These are phyloP conservation scores for Plemyria rubiginata DNA, from an alignment of 2,888 invertebrate genomes.

Conservation along the genomic window DNA sequence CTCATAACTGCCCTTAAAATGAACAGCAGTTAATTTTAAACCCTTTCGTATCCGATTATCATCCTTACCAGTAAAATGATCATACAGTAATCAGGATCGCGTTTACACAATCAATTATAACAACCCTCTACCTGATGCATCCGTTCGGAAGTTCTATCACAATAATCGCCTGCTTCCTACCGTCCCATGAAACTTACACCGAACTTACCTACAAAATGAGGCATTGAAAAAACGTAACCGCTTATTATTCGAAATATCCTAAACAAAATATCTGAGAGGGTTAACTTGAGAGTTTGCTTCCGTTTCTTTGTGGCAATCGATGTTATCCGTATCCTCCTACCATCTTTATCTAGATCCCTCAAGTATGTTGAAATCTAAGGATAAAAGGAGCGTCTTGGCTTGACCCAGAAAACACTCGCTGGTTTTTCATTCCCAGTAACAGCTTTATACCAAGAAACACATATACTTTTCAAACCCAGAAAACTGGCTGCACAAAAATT, in stretches of 20 bases:
- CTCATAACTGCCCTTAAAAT: too few relatives aligned
- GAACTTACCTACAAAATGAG: slow-evolving; percentile 45
- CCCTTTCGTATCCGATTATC: slow-evolving; percentile 3
- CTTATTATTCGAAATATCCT: slow-evolving; percentile 70
- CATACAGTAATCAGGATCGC: slow-evolving; percentile 21
- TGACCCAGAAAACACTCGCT: background rate
- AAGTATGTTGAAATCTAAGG: background rate
- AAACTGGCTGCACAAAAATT: too few relatives aligned
- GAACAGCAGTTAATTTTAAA: background rate
- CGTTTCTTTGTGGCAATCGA: slow-evolving; percentile 55
- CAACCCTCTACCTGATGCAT: slow-evolving; percentile 67
- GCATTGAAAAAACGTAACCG: slow-evolving; percentile 65
- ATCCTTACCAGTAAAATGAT: slow-evolving; percentile 13
- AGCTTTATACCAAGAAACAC: too few relatives aligned
- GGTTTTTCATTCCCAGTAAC: background rate
- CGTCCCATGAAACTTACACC: slow-evolving; percentile 61
- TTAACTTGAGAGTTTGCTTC: slow-evolving; percentile 70
- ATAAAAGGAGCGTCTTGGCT: background rate
- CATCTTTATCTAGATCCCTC: slow-evolving; percentile 2
- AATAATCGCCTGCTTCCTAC: slow-evolving; percentile 78
- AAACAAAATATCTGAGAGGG: slow-evolving; percentile 66
- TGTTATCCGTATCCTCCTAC: slow-evolving; percentile 10
- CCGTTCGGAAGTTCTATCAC: slow-evolving; percentile 75
- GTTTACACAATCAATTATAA: slow-evolving; percentile 44
- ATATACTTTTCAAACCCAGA: too few relatives aligned